These are phyloP conservation scores for Balearica regulorum DNA, from an alignment of 2,797 vertebrate genomes.

Conservation along the genomic window DNA sequence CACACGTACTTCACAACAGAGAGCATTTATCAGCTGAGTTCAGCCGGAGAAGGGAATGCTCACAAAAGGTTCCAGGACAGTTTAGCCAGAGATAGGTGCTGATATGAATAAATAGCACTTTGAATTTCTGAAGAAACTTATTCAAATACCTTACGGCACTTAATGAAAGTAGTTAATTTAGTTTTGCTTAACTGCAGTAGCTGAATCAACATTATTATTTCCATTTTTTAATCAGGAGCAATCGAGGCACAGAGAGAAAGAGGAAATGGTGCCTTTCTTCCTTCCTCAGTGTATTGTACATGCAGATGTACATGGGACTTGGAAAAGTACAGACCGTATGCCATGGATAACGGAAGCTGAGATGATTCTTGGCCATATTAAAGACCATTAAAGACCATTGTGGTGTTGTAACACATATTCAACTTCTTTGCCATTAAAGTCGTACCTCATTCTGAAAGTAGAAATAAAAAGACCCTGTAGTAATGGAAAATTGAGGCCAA, in stretches of 20 bases:
- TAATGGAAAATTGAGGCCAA: not conserved
- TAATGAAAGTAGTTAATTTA: constrained; percentile 15
- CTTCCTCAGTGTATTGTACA: constrained; percentile 6
- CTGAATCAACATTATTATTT: constrained; percentile 28
- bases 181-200: constrained; percentile 6
- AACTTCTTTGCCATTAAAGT: not conserved
- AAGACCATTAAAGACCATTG: not conserved
- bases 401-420: not conserved
- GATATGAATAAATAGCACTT: not conserved
- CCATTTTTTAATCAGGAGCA: constrained; percentile 24
- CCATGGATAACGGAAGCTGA: not conserved
- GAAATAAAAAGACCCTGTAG: not conserved
- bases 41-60: constrained; percentile 4
- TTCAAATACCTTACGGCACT: not conserved
- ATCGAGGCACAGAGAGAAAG: constrained; percentile 12
- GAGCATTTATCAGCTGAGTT: constrained; percentile 32
- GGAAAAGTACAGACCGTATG: constrained; percentile 4
- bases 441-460: not conserved
- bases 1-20: constrained; percentile 27
- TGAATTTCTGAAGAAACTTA: constrained; percentile 40
- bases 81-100: constrained; percentile 29
- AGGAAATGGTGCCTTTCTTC: constrained; percentile 19
- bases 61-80: constrained; percentile 36
- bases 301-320: not conserved
- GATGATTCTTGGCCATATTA: not conserved